phyloP scores from a whole-genome alignment of 2,888 invertebrate genomes.

The Therioaphis trifolii region DNA sequence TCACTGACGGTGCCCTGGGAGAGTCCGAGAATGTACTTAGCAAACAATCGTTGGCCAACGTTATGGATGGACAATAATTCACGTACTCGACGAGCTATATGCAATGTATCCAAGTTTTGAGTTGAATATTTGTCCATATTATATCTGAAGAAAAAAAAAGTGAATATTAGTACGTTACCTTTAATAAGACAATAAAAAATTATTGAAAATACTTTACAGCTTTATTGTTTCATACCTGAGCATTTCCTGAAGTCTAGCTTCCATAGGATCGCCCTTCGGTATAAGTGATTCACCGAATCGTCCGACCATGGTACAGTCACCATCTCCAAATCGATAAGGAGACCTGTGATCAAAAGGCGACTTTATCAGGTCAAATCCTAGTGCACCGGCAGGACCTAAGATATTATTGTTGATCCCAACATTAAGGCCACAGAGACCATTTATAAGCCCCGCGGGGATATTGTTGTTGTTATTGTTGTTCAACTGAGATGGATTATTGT shows the following conservation, averaged over 20 bases:
- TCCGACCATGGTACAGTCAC: constrained; percentile 86
- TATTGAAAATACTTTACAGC: too few relatives aligned
- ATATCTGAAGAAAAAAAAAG: constrained; percentile 71
- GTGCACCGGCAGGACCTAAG: constrained; percentile 61
- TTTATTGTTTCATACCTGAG: constrained; percentile 76
- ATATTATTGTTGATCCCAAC: constrained; percentile 67
- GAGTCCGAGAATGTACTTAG: constrained; percentile 96
- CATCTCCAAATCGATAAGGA: constrained; percentile 86
- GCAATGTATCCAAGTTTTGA: constrained; percentile 93
- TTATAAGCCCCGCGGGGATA: constrained; percentile 70
- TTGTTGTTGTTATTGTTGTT: constrained; percentile 70
- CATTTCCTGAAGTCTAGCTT: constrained; percentile 92
- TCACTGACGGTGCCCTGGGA: constrained; percentile 99
- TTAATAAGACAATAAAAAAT: too few relatives aligned
- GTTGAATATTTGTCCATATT: constrained; percentile 96
- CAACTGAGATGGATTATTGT: constrained; percentile 69
- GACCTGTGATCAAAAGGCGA: constrained; percentile 82
- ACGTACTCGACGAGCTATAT: constrained; percentile 91
- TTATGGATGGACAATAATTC: constrained; percentile 96
- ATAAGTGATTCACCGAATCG: constrained; percentile 89
- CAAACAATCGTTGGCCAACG: constrained; percentile 98
- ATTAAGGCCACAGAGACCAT: constrained; percentile 68
- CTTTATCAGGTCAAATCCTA: constrained; percentile 70
- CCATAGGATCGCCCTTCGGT: constrained; percentile 85
- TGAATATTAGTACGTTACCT: too few relatives aligned